These are phyloP conservation scores for Rhingia campestris DNA, from an alignment of 2,888 invertebrate species.

Conservation along the genomic window DNA sequence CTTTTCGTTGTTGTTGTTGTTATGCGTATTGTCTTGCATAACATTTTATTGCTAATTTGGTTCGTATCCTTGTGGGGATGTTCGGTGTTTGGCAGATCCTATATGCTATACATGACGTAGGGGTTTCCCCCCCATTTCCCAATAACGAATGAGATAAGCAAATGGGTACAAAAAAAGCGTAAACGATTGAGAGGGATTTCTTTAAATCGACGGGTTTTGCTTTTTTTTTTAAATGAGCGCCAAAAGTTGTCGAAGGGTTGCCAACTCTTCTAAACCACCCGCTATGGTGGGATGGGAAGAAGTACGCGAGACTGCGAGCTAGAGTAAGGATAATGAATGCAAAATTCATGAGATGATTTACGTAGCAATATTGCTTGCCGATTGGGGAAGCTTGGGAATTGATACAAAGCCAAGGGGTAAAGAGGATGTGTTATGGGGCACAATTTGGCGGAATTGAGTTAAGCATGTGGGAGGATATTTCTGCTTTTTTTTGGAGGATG, in stretches of 20 bases:
- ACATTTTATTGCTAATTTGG: constrained; percentile 64
- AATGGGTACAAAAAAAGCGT: constrained; percentile 34
- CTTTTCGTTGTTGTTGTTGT: constrained; percentile 12
- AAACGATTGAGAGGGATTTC: constrained; percentile 66
- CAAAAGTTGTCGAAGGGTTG: constrained; percentile 61
- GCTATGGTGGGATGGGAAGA: constrained; percentile 23
- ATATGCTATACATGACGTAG: constrained; percentile 10
- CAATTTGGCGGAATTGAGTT: not conserved
- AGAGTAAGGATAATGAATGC: constrained; percentile 57
- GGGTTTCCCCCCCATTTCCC: not conserved
- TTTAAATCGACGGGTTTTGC: constrained; percentile 55
- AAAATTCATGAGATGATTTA: constrained; percentile 69
- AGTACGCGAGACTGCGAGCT: constrained; percentile 42
- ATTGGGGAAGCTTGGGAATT: constrained; percentile 28
- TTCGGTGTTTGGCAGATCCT: constrained; percentile 43
- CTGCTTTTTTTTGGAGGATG: not conserved
- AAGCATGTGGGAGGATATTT: not conserved
- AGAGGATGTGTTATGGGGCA: not conserved
- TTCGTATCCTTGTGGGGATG: constrained; percentile 57
- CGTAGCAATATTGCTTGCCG: constrained; percentile 35
- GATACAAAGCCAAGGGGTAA: constrained; percentile 22
- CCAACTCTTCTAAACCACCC: not conserved
- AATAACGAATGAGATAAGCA: constrained; percentile 38
- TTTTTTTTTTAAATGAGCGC: constrained; percentile 22
- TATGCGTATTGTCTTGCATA: constrained; percentile 54